Evolutionary conservation across 2,888 invertebrate species (phyloP).

Genomic region (Sphaerophoria rueppellii): DNA sequence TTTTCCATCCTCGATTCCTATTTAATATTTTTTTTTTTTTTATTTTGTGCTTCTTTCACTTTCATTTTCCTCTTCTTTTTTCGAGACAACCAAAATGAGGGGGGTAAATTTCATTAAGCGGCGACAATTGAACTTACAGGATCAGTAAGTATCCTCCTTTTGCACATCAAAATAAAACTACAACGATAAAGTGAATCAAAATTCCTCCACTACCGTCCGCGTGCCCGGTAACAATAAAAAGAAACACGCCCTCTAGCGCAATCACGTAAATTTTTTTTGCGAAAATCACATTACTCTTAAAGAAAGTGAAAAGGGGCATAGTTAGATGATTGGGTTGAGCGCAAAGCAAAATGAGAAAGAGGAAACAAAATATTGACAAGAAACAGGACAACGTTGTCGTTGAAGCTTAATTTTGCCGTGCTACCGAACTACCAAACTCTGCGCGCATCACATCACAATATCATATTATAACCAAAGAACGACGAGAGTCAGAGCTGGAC

Average conservation of each 20-base stretch:
- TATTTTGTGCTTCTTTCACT: constrained; percentile 3
- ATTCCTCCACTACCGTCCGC: background rate
- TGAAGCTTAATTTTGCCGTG: constrained; percentile 24
- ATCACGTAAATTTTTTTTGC: constrained; percentile 46
- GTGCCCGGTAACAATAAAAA: background rate
- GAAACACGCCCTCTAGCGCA: constrained; percentile 34
- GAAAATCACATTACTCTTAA: constrained; percentile 63
- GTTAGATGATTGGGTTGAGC: constrained; percentile 25
- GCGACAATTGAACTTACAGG: constrained; percentile 73
- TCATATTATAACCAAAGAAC: constrained; percentile 52
- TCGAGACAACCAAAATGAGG: constrained; percentile 1
- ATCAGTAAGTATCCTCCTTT: constrained; percentile 58
- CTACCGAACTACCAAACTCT: constrained; percentile 29
- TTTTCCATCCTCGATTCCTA: constrained; percentile 32
- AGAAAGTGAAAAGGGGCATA: constrained; percentile 32
- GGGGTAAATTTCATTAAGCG: constrained; percentile 73
- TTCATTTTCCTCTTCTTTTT: constrained; percentile 4
- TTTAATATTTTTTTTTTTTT: background rate
- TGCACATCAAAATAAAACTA: constrained; percentile 67
- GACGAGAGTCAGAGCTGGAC: background rate
- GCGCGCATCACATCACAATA: constrained; percentile 18
- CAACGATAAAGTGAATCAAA: constrained; percentile 58
- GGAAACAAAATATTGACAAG: constrained; percentile 40
- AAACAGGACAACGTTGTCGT: constrained; percentile 56
- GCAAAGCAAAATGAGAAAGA: background rate